Base-by-base conservation (phyloP, 1,140 invertebrate genomes). In the Apis dorsata region DNA sequence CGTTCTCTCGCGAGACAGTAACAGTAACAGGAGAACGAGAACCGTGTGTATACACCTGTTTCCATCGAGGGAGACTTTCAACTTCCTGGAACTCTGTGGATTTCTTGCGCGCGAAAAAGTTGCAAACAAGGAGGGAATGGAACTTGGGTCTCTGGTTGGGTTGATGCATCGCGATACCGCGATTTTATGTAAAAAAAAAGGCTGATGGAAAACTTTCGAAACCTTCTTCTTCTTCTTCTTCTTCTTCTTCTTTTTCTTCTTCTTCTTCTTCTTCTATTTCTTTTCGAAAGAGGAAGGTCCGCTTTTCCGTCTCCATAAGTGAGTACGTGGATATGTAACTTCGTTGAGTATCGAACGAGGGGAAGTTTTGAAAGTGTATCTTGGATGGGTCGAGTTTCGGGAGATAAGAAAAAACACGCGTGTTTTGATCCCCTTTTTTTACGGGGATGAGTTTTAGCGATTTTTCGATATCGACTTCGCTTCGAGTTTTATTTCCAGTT, bases 161-260 rank as follows among this genome's bases (percentile, higher is more conserved):
- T 24, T 77, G 60, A 68, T 77, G 62, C 53, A 77, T 66, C 75
- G 62, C n/a, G 75, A 55, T 77, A 66, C 75, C 34, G 34, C 34
- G 34, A 44, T 44, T 44, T 44, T 44, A 44, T 3, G 34, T 44
- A 44, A 4, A 44, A 44, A 7, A 44, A 44, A 44, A 44, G 34
- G 34, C 34, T 44, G 34, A 34, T 7, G 34, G 34, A 44, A 44
- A 44, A 44, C 34, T 44, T 44, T 44, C 34, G 5, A 44, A 44
- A 44, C 34, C 34, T 44, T 44, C 34, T 44, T 77, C 75, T 44
- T 44, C 34, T 65, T 51, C 60, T 44, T 44, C 34, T 44, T 34
- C 34, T 34, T 34, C 34, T 34, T 34, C 34, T 34, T 34, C 34
- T 34, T 34, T 1, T 34, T 34, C 34, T 34, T 34, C 34, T 34